Evolutionary conservation across 2,113 vertebrate genomes (phyloP).

Genomic region (Triplophysa dalaica): DNA sequence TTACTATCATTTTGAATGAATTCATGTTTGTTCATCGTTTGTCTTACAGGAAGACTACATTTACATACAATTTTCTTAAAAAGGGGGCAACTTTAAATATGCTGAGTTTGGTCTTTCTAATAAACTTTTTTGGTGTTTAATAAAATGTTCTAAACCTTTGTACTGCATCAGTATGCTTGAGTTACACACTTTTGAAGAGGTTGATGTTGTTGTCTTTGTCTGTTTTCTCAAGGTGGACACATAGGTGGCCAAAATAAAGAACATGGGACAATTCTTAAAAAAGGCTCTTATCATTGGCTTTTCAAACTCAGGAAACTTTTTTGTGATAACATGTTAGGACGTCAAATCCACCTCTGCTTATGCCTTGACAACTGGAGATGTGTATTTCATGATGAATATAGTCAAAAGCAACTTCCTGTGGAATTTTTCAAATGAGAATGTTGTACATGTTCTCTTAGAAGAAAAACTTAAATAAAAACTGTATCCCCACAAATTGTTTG

Average conservation of each 20-base stretch:
- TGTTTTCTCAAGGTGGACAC: neutral
- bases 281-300: too few species aligned
- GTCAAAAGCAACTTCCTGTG: neutral
- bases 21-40: neutral
- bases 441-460: neutral
- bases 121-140: neutral
- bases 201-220: neutral
- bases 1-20: neutral
- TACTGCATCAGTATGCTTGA: constrained; percentile 4
- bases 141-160: neutral
- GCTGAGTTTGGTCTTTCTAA: neutral
- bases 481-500: neutral
- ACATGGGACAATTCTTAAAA: neutral
- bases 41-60: constrained; percentile 9
- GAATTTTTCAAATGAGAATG: neutral
- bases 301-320: neutral
- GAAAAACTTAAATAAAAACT: neutral
- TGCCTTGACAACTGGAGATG: neutral
- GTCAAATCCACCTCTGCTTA: neutral
- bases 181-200: constrained; percentile 8
- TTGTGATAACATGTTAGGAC: neutral
- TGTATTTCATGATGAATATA: neutral
- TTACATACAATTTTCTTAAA: too few species aligned
- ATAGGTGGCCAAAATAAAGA: too few species aligned
- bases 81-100: neutral